Conservation (phyloP, 2,113 vertebrate species). For the Vombatus ursinus region DNA sequence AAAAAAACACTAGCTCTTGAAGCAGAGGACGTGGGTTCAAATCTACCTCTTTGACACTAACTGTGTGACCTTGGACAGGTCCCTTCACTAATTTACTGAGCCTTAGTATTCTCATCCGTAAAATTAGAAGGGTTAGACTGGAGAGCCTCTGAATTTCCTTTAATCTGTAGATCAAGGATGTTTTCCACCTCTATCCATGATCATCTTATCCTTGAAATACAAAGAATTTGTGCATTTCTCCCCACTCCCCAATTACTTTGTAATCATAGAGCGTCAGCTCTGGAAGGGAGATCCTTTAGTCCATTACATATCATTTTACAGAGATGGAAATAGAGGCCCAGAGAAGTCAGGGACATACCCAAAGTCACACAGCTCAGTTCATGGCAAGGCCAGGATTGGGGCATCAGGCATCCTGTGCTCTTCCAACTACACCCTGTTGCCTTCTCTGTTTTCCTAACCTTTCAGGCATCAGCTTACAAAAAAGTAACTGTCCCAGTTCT, state of each 20-base stretch:
- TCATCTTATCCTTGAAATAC: background rate
- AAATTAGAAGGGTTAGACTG: background rate
- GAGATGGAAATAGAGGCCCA: background rate
- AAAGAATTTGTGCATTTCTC: background rate
- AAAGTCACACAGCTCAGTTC: background rate
- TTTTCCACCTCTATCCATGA: background rate
- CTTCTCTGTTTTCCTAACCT: background rate
- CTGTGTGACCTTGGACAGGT: background rate
- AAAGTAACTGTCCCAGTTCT: background rate
- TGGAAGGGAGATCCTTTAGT: background rate
- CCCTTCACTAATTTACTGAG: background rate
- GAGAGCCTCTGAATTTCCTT: background rate
- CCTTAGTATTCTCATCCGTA: background rate
- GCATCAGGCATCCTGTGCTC: background rate
- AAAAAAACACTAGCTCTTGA: background rate
- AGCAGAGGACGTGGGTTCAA: background rate
- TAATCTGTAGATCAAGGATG: background rate
- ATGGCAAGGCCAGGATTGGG: background rate
- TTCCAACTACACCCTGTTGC: background rate
- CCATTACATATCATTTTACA: background rate
- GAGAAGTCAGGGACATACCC: background rate
- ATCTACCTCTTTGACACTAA: background rate
- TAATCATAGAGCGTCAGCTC: background rate
- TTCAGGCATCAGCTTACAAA: background rate
- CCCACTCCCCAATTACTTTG: background rate